Percentiles rank a stretch among this genome's conserved stretches.
phyloP scores from a whole-genome alignment of 37 sponge, comb jelly and placozoan species.

The Aplysina aerophoba region DNA sequence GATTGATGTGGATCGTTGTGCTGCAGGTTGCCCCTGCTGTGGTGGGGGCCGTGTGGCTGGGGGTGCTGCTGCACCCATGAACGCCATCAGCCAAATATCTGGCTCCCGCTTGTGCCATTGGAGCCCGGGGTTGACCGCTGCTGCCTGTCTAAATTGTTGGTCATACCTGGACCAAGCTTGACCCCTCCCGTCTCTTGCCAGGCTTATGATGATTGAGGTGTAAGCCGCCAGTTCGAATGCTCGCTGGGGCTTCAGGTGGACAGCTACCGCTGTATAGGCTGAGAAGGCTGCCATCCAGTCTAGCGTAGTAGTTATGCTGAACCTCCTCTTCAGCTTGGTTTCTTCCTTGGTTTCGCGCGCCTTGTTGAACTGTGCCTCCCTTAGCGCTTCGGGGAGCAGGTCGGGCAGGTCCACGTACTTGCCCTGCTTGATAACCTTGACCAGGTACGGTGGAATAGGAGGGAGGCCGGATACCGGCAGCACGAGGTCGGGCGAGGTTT shows the following conservation, averaged over 20 bases:
- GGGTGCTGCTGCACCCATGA: background rate
- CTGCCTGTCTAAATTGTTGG: constrained; percentile 19
- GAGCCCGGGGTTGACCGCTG: constrained; percentile 9
- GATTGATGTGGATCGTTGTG: too few relatives aligned
- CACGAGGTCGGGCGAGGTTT: background rate
- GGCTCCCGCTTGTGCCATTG: constrained; percentile 11
- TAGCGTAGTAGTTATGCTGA: background rate
- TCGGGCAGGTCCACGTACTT: constrained; percentile 19
- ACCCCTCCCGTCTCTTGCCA: constrained; percentile 6
- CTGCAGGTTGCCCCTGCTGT: too few relatives aligned
- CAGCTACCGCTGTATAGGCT: background rate
- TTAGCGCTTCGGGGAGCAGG: constrained; percentile 21
- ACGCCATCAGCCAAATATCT: constrained; percentile 13
- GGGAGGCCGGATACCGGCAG: constrained; percentile 1
- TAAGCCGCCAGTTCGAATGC: constrained; percentile 11
- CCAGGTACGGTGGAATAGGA: background rate
- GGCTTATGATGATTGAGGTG: background rate
- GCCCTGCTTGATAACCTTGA: constrained; percentile 22
- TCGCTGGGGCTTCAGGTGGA: constrained; percentile 3
- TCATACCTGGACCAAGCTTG: constrained; percentile 12
- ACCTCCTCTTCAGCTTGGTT: background rate
- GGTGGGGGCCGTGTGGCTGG: background rate
- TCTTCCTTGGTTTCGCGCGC: constrained; percentile 17
- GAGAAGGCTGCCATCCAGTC: constrained; percentile 16
- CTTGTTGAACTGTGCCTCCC: constrained; percentile 1